phyloP scores from a whole-genome alignment of 2,113 vertebrate species.

The Holacanthus passer region DNA sequence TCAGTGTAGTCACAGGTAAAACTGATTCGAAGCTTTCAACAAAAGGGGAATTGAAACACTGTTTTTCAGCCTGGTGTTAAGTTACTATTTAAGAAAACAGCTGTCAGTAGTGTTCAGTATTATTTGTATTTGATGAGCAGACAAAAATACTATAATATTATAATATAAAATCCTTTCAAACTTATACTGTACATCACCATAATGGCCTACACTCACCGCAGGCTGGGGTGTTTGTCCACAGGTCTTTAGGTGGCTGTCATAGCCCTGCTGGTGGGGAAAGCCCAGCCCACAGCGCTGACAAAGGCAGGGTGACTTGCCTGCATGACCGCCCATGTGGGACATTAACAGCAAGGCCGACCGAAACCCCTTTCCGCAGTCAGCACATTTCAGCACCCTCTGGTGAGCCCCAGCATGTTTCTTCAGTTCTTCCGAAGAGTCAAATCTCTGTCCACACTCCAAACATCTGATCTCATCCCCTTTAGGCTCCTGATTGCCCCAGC shows the following conservation, averaged over 20 bases:
- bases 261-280: constrained; percentile 87
- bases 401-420: constrained; percentile 91
- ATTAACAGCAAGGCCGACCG: constrained; percentile 89
- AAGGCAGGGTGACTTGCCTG: constrained; percentile 87
- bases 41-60: neutral
- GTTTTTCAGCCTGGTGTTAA: neutral
- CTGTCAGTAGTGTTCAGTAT: neutral
- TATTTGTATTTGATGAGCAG: neutral
- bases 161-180: neutral
- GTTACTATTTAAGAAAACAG: neutral
- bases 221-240: constrained; percentile 69
- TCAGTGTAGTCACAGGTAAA: neutral
- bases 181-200: neutral
- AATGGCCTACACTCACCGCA: constrained; percentile 63
- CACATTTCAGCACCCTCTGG: constrained; percentile 91
- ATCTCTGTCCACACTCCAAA: constrained; percentile 89
- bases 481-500: constrained; percentile 83
- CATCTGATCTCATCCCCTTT: constrained; percentile 83
- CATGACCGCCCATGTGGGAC: constrained; percentile 93
- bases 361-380: constrained; percentile 91
- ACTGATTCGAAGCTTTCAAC: neutral
- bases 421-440: constrained; percentile 86
- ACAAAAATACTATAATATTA: neutral
- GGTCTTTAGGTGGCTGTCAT: constrained; percentile 82
- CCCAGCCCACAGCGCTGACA: constrained; percentile 91